Base-by-base conservation (phyloP, 2,113 vertebrate genomes). In the Tympanuchus pallidicinctus region DNA sequence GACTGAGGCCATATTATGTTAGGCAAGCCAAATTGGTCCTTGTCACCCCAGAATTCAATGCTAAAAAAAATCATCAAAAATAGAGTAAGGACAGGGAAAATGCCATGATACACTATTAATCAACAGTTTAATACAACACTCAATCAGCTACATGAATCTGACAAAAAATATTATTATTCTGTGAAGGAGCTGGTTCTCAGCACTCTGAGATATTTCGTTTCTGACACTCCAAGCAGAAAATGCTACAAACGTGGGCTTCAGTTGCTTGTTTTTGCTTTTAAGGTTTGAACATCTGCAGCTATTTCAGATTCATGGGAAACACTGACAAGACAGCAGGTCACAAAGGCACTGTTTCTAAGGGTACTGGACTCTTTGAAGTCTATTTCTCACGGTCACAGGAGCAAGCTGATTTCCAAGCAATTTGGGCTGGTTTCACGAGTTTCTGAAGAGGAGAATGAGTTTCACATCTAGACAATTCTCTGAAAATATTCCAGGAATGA, bases 331-430 rank as follows among this genome's bases (percentile, higher is more conserved):
- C 82, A 93, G 86, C 47, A 75, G 85, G 92, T 78, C 76, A 91
- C 80, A 91, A 78, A 83, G 76, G 79, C 70, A 36, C 30, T 66
- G 82, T 90, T 94, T 91, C 88, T 81, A 81, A 83, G 91, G 82
- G 61, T 86, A 94, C 92, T 90, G 93, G 54, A n/a, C 54, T 82
- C 88, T 94, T 84, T 97, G 93, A 95, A 97, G 88, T 54, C 15
- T 56, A 61, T 94, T 94, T 96, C 75, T 77, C 88, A 61, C 13
- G 54, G 93, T 88, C 82, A 93, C 59, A 90, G 86, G 77, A 94
- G 71, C 86, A 84, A 94, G 82, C 72, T 88, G 65, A 92, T 94
- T 94, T 91, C 73, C 82, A 88, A 94, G 90, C 17, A 25, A 91
- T 94, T 24, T 90, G 59, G n/a, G 69, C 70, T 69, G 59, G 70